Conservation (phyloP, 2,888 invertebrate species). For the Lasioglossum morio region DNA sequence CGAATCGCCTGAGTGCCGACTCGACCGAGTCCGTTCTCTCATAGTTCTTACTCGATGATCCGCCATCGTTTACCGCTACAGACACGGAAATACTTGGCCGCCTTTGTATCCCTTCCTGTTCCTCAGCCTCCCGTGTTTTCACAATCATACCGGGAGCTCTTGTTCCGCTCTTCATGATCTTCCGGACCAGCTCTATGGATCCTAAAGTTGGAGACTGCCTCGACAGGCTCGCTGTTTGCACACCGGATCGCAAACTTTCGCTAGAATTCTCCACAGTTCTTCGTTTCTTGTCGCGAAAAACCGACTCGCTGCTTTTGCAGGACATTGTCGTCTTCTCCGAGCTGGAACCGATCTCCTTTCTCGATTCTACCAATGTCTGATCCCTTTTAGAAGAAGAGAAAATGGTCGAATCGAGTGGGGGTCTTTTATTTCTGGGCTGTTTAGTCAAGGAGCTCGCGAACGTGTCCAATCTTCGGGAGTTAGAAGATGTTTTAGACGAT, state of each 20-base stretch:
- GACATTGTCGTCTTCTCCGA: background rate
- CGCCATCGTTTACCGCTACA: constrained; percentile 9
- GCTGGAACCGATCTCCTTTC: background rate
- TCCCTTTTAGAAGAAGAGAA: constrained; percentile 22
- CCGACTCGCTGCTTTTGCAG: constrained; percentile 1
- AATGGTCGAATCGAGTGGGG: constrained; percentile 41
- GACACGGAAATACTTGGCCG: background rate
- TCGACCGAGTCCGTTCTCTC: constrained; percentile 77
- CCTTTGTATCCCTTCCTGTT: background rate
- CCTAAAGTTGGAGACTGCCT: constrained; percentile 26
- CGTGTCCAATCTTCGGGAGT: background rate
- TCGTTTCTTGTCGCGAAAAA: constrained; percentile 12
- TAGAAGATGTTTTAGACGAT: constrained; percentile 3
- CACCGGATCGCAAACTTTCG: background rate
- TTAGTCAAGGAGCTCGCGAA: constrained; percentile 47
- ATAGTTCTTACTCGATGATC: constrained; percentile 49
- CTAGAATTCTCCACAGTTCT: background rate
- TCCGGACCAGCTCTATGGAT: constrained; percentile 59
- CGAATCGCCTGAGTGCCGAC: constrained; percentile 75
- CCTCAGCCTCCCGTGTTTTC: background rate
- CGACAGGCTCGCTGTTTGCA: constrained; percentile 8
- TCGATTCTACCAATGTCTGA: background rate
- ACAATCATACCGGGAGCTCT: background rate
- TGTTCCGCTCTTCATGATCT: constrained; percentile 25
- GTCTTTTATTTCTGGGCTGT: constrained; percentile 32